Evolutionary conservation across 2,113 vertebrate genomes (phyloP), one percentile per base, ranked within the genome.

Genomic region (Camelus dromedarius): DNA sequence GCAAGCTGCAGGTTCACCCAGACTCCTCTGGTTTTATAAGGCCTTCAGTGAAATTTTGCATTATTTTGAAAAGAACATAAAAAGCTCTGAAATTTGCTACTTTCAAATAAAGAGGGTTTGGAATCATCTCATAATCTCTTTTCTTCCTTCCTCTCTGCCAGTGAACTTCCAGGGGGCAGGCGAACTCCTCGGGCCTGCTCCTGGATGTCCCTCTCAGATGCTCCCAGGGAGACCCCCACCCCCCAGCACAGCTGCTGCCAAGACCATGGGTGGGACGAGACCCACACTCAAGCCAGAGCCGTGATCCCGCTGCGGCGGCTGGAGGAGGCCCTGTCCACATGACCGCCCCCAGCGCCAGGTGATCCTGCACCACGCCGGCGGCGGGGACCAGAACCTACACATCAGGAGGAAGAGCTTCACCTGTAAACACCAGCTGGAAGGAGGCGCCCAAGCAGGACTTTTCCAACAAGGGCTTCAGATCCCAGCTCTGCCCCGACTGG

Each of bases 41-140:
- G 48, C 4, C 11, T 15, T 13, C n/a, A 3, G 1, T 72, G 69
- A 56, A 87, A 50, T 83, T 82, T 80, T 64, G 75, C 89, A 3
- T 38, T 19, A 91, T 73, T 91, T 56, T 38, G 73, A 92, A 90
- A 95, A 95, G 8, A 16, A 87, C 86, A 15, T 22, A 35, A 20
- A 24, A 56, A 70, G 52, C 48, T 75, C 83, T 77, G 8, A 50
- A 75, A 28, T 77, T 54, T 56, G 35, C 89, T 82, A 13, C 50
- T 89, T 72, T 62, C 35, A 28, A 80, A 93, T 46, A 30, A 48
- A 64, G 77, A 20, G 35, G 69, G 60, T 20, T 70, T 66, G 50
- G 82, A 83, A 75, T 58, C 72, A 7, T 52, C 93, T 91, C 1
- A 5, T 89, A 93, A 56, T 32, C 64, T 15, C 70, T 46, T 38